Evolutionary conservation across 2,888 invertebrate species (phyloP), one percentile per base, ranked within the genome.

Genomic region (Andrena bucephala): DNA sequence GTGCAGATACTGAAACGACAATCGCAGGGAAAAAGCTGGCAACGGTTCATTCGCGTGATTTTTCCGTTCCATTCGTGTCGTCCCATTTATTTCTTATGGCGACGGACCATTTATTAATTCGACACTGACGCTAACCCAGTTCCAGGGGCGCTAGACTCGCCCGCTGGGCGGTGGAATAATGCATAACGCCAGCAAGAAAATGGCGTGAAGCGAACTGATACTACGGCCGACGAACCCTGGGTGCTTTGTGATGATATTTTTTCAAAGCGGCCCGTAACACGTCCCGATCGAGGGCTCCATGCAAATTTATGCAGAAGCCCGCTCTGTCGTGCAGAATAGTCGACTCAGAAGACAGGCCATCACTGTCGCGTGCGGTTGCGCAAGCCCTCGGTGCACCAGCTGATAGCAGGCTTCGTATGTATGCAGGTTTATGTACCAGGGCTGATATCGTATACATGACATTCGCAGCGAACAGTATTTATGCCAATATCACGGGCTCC

Each of bases 271-370:
- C 63, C 33, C 24, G 79, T 16, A 69, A 73, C 80, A 67, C 36
- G 60, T 54, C 68, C 65, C 75, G 77, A 84, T 86, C 86, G 75
- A 29, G 68, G 66, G 71, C 52, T 59, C 31, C 69, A 85, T 87
- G 85, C 79, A 87, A 87, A 87, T 87, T 87, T 87, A 87, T 87
- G 85, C 81, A 54, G 70, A 66, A 76, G 31, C 67, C 52, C 29
- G 67, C 57, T 66, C 79, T 52, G 73, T 62, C 57, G 79, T 48
- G 57, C 62, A 16, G 67, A 77, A 80, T 62, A 75, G 72, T 63
- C 67, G 72, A 75, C 67, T 68, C 63, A 62, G 74, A 87, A 84
- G 78, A 81, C 78, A 73, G 62, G 62, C 78, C 81, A 81, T 86
- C 84, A 76, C 62, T 71, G 50, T 67, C 76, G 77, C 80, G 80